A percentile compares a stretch with the other conserved stretches of the same genome.
Evolutionary conservation across 1,140 invertebrate genomes (phyloP).

Genomic region (Drosophila erecta): DNA sequence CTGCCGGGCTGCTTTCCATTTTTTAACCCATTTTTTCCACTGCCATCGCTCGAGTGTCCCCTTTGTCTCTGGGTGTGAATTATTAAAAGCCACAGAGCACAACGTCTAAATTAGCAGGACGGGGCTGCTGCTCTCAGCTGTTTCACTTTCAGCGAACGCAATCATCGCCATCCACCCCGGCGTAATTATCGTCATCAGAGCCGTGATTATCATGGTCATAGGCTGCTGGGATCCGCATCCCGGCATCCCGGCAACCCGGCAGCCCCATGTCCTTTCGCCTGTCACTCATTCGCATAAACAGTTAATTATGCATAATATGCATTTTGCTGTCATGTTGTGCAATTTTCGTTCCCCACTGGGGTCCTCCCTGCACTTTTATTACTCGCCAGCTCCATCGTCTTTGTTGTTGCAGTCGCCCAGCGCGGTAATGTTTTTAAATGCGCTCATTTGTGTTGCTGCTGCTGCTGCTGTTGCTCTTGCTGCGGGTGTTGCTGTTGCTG

Average conservation of each 20-base stretch:
- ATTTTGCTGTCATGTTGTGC: constrained; percentile 81
- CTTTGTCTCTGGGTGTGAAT: constrained; percentile 72
- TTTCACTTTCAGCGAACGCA: constrained; percentile 75
- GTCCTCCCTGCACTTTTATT: constrained; percentile 54
- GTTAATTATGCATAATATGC: constrained; percentile 84
- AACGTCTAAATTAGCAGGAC: constrained; percentile 74
- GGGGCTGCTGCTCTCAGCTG: constrained; percentile 36
- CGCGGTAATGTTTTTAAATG: constrained; percentile 76
- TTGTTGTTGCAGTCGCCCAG: constrained; percentile 37
- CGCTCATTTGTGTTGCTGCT: constrained; percentile 58
- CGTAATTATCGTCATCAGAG: constrained; percentile 48
- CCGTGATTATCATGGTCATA: constrained; percentile 57
- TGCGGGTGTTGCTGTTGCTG: constrained; percentile 7
- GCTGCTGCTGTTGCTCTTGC: constrained; percentile 28
- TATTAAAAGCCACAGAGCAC: constrained; percentile 74
- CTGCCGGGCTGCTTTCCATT: constrained; percentile 37
- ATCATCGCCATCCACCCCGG: constrained; percentile 59
- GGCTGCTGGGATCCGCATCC: constrained; percentile 16
- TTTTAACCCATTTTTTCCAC: constrained; percentile 70
- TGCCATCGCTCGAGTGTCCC: constrained; percentile 23
- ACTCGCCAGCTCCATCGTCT: constrained; percentile 12
- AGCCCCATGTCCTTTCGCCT: constrained; percentile 70
- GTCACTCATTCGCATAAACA: constrained; percentile 83
- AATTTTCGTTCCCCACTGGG: constrained; percentile 57
- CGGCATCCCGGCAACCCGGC: neutral